Base-by-base conservation (phyloP, 1,140 invertebrate genomes). In the Calliopsis andreniformis region DNA sequence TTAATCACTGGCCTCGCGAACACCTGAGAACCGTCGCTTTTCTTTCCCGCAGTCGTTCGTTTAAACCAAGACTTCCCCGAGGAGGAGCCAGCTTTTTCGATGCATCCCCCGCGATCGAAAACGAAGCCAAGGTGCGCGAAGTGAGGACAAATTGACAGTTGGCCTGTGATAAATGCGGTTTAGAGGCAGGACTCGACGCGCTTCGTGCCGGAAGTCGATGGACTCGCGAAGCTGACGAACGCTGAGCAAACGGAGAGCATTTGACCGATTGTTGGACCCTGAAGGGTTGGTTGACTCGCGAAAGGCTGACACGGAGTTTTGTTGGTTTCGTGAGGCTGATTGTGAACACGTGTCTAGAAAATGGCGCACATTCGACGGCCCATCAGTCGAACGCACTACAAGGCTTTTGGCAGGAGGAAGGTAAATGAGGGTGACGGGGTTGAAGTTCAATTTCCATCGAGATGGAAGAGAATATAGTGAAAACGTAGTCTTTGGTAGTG, bases 391-490 rank as follows among this genome's bases (percentile, higher is more conserved):
- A 88, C 90, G 58, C 89, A 88, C 23, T 92, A 92, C 84, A 92
- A 92, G 63, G 86, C 92, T 55, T 92, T 92, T 68, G 92, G 91
- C 59, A 87, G 85, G 66, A 91, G 91, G 80, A 91, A 91, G 92
- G 91, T 92, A 89, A 89, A 86, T 51, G 25, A 51, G 68, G n/a
- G n/a, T n/a, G n/a, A 70, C 3, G 10, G 18, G 5, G 30, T 20
- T 55, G 45, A 49, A 32, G 30, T n/a, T 18, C 4, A 6, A 3
- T 0, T 14, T 20, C 12, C 4, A 39, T 39, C 35, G 35, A 39
- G n/a, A n/a, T n/a, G n/a, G n/a, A n/a, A n/a, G n/a, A n/a, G n/a
- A n/a, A n/a, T n/a, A n/a, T n/a, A n/a, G n/a, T n/a, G n/a, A n/a
- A n/a, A n/a, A n/a, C n/a, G n/a, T n/a, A n/a, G n/a, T n/a, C n/a